Evolutionary conservation across 2,888 invertebrate genomes (phyloP).

Genomic region (Spisula solida): DNA sequence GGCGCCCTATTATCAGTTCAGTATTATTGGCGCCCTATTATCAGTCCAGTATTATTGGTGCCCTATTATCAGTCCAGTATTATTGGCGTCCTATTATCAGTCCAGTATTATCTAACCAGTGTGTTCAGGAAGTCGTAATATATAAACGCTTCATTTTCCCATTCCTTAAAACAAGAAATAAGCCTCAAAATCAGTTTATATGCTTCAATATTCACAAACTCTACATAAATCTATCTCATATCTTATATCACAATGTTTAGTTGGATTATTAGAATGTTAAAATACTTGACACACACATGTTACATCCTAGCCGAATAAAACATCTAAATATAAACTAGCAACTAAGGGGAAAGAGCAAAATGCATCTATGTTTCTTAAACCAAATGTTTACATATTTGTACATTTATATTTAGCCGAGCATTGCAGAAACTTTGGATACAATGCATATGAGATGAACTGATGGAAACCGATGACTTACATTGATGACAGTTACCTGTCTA

Average conservation of each 20-base stretch:
- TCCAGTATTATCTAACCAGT: too few relatives aligned
- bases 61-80: too few relatives aligned
- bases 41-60: too few relatives aligned
- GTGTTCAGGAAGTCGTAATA: too few relatives aligned
- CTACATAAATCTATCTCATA: too few relatives aligned
- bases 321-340: not conserved
- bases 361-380: conserved; percentile 33
- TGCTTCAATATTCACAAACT: too few relatives aligned
- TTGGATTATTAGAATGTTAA: not conserved
- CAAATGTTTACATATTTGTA: conserved; percentile 26
- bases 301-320: not conserved
- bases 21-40: too few relatives aligned
- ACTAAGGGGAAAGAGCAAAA: conserved; percentile 29
- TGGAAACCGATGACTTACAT: conserved; percentile 68
- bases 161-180: too few relatives aligned
- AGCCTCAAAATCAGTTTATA: too few relatives aligned
- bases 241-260: not conserved
- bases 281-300: not conserved
- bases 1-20: too few relatives aligned
- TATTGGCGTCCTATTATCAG: too few relatives aligned
- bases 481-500: conserved; percentile 85
- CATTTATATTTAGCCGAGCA: conserved; percentile 23
- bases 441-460: conserved; percentile 44
- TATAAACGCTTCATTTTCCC: too few relatives aligned
- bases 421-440: conserved; percentile 52